A percentile compares a stretch with the other conserved stretches of the same genome.
Evolutionary conservation across 1,140 invertebrate species (phyloP).

Genomic region (Drosophila jambulina): DNA sequence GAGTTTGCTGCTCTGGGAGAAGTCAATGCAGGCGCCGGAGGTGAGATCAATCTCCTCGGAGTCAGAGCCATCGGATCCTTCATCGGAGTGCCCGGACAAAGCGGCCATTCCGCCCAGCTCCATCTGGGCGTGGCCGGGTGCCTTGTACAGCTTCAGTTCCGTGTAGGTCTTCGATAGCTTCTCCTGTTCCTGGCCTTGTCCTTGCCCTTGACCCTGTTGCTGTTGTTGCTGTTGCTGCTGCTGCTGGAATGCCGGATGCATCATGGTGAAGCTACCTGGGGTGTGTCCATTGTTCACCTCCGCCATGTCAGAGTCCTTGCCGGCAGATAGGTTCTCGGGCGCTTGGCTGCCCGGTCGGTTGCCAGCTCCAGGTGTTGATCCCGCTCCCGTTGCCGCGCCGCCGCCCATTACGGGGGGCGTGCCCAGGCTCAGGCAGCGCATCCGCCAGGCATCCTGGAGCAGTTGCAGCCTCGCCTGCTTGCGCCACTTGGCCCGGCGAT

Average conservation of each 20-base stretch:
- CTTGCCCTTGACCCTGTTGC: slow-evolving; percentile 30
- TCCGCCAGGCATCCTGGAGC: slow-evolving; percentile 94
- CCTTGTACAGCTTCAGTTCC: slow-evolving; percentile 84
- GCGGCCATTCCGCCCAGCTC: slow-evolving; percentile 60
- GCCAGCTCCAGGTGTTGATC: slow-evolving; percentile 9
- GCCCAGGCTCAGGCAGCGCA: slow-evolving; percentile 92
- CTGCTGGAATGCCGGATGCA: slow-evolving; percentile 83
- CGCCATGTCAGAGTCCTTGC: slow-evolving; percentile 50
- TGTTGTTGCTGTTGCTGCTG: slow-evolving; percentile 61
- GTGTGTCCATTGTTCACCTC: slow-evolving; percentile 32
- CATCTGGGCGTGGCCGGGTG: slow-evolving; percentile 48
- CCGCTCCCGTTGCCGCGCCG: slow-evolving; percentile 16
- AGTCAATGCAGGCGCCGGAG: slow-evolving; percentile 83
- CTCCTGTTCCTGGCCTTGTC: slow-evolving; percentile 50
- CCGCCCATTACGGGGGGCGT: slow-evolving; percentile 87
- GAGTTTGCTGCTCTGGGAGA: slow-evolving; percentile 80
- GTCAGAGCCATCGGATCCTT: slow-evolving; percentile 79
- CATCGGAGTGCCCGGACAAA: slow-evolving; percentile 60
- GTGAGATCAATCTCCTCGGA: slow-evolving; percentile 84
- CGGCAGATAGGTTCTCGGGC: slow-evolving; percentile 69
- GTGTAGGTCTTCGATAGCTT: slow-evolving; percentile 81
- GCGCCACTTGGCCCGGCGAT: slow-evolving; percentile 94
- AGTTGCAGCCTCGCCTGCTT: slow-evolving; percentile 94
- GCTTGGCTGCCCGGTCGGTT: slow-evolving; percentile 51
- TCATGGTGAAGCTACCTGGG: slow-evolving; percentile 77